Conservation (phyloP, 2,888 invertebrate species). For the Chirona hameri region DNA sequence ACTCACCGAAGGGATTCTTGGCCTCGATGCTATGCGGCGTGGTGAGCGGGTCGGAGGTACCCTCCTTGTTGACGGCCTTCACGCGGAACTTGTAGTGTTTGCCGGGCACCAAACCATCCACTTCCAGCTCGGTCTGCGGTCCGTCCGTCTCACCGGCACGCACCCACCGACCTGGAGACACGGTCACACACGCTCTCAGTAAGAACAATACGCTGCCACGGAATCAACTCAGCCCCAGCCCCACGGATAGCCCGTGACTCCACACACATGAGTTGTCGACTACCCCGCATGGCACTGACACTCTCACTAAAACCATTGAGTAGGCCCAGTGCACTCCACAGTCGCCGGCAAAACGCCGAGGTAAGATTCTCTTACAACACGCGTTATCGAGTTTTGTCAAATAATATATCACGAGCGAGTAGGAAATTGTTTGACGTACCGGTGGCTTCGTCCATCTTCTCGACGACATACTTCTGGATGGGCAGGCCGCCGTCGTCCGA, state of each 20-base stretch:
- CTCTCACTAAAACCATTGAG: too few relatives aligned
- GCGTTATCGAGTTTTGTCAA: too few relatives aligned
- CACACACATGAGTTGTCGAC: too few relatives aligned
- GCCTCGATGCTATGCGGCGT: slow-evolving; percentile 83
- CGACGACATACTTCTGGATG: slow-evolving; percentile 88
- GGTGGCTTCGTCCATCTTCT: slow-evolving; percentile 88
- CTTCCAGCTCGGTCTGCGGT: slow-evolving; percentile 66
- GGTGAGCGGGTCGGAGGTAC: slow-evolving; percentile 89
- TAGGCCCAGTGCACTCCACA: too few relatives aligned
- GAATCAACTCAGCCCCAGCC: too few relatives aligned
- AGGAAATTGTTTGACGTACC: slow-evolving; percentile 50
- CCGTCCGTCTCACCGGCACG: slow-evolving; percentile 89
- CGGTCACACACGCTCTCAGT: too few relatives aligned
- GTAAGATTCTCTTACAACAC: too few relatives aligned
- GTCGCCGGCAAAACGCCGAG: too few relatives aligned
- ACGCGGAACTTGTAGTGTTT: slow-evolving; percentile 98
- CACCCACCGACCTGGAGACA: slow-evolving; percentile 66
- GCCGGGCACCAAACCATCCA: slow-evolving; percentile 84
- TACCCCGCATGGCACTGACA: too few relatives aligned
- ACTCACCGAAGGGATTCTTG: slow-evolving; percentile 90
- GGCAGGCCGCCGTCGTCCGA: slow-evolving; percentile 93
- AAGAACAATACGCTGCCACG: too few relatives aligned
- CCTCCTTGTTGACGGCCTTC: slow-evolving; percentile 93
- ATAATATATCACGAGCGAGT: too few relatives aligned
- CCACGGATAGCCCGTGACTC: too few relatives aligned